Base-by-base conservation (phyloP, 1,140 invertebrate genomes). In the Odontomachus brunneus region DNA sequence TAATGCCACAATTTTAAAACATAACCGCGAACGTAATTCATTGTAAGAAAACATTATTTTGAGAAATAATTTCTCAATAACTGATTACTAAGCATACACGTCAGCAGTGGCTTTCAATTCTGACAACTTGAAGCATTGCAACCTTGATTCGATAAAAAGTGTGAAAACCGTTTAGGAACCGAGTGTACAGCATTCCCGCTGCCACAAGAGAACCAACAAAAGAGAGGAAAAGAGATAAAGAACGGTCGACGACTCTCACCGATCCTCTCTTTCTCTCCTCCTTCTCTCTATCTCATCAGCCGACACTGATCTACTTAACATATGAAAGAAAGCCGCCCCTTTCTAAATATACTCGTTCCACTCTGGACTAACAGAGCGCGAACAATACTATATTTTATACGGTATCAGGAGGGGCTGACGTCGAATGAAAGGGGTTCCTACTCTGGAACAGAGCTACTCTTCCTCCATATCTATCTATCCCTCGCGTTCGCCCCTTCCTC, bases 261-360 rank as follows among this genome's bases (percentile, higher is more conserved):
- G 48, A n/a, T 44, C 48, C 44, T 24, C 33, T n/a, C 12, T 22
- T 19, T 48, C 26, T 24, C 14, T 24, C 63, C 63, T 51, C 7
- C 29, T 24, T 22, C 59, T 71, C 82, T 69, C 82, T 82, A 81
- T 87, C 85, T 85, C 85, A 55, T 55, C 33, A 55, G 33, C 62
- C 88, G 91, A 92, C 90, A 90, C 89, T 91, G 91, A 91, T 91
- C 91, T 92, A 91, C 88, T 92, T 92, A 92, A 92, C 91, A 92
- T 92, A 92, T 92, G 91, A 92, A 92, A 92, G 91, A 91, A 89
- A 84, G 87, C 88, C 88, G 84, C 89, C 90, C 89, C 89, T 90
- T 84, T 90, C 91, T 91, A 92, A 91, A 92, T 92, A 91, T 88
- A 92, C 91, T 91, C 91, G 88, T 91, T 85, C 91, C 89, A 91